These are phyloP conservation scores for Epinephelus lanceolatus DNA, from an alignment of 2,113 vertebrate genomes.

Conservation along the genomic window DNA sequence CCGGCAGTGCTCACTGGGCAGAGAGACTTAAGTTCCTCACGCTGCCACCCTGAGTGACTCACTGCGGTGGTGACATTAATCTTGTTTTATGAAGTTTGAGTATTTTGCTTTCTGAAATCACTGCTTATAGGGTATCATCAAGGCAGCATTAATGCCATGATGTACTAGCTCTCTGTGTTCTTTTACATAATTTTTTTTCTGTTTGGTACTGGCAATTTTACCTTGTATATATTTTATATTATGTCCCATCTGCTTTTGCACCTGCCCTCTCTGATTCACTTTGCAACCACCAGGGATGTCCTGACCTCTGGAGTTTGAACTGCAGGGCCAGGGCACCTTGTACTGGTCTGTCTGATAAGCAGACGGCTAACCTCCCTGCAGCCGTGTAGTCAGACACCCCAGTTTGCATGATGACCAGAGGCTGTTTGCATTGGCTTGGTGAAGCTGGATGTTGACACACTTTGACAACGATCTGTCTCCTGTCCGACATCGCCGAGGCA, in stretches of 20 bases:
- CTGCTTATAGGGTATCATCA: not conserved
- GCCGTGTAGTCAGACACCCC: constrained; percentile 16
- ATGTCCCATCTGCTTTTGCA: not conserved
- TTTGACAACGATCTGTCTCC: constrained; percentile 55
- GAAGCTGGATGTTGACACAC: constrained; percentile 66
- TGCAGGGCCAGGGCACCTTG: constrained; percentile 22
- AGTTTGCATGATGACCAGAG: constrained; percentile 58
- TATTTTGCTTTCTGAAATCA: not conserved
- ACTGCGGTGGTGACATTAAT: constrained; percentile 22
- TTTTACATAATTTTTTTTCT: not conserved
- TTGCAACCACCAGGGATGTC: not conserved
- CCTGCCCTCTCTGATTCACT: not conserved
- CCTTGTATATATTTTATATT: not conserved
- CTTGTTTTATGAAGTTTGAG: constrained; percentile 9
- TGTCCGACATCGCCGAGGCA: constrained; percentile 48
- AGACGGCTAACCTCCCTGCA: constrained; percentile 25
- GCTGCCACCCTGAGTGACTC: constrained; percentile 48
- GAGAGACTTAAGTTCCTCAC: constrained; percentile 28
- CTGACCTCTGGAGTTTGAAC: constrained; percentile 15
- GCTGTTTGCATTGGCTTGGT: constrained; percentile 63
- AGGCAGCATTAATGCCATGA: not conserved
- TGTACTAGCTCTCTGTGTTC: not conserved
- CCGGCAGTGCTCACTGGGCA: constrained; percentile 6
- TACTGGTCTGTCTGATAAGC: constrained; percentile 52
- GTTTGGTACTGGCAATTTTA: not conserved